Evolutionary conservation across 1,140 invertebrate genomes (phyloP).

Genomic region (Hylaeus volcanicus): DNA sequence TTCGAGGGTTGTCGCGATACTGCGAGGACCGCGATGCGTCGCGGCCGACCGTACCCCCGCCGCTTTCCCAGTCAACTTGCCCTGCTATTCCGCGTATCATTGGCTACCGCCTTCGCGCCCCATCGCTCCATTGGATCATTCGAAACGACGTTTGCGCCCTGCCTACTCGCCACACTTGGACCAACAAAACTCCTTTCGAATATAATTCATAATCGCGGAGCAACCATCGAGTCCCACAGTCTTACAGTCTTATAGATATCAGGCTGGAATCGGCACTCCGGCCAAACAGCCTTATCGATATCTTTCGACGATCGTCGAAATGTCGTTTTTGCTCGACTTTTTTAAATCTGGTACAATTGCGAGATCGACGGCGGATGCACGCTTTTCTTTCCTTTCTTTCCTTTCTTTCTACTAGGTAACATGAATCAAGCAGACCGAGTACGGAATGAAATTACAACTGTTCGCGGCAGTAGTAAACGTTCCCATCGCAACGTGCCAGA

Average conservation of each 20-base stretch:
- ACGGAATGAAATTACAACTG: conserved; percentile 28
- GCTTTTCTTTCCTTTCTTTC: not conserved
- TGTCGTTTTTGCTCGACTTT: no score
- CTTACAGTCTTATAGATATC: no score
- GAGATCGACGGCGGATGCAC: not conserved
- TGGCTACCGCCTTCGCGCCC: conserved; percentile 10
- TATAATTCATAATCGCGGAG: not conserved
- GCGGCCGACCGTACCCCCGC: conserved; percentile 7
- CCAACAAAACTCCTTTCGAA: not conserved
- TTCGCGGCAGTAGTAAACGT: conserved; percentile 31
- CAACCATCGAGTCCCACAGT: no score
- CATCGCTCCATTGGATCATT: conserved; percentile 14
- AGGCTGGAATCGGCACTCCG: no score
- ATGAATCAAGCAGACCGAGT: not conserved
- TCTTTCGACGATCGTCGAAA: no score
- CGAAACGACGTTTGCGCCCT: conserved; percentile 11
- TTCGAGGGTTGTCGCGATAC: conserved; percentile 59
- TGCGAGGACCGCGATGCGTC: conserved; percentile 48
- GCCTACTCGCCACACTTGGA: not conserved
- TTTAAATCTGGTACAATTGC: no score
- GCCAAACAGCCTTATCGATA: no score
- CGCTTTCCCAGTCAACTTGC: not conserved
- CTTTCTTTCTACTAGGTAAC: not conserved
- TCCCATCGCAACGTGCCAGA: conserved; percentile 5
- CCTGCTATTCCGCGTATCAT: not conserved